Evolutionary conservation across 2,888 invertebrate species (phyloP), one percentile per base, ranked within the genome.

Genomic region (Aethes cnicana): DNA sequence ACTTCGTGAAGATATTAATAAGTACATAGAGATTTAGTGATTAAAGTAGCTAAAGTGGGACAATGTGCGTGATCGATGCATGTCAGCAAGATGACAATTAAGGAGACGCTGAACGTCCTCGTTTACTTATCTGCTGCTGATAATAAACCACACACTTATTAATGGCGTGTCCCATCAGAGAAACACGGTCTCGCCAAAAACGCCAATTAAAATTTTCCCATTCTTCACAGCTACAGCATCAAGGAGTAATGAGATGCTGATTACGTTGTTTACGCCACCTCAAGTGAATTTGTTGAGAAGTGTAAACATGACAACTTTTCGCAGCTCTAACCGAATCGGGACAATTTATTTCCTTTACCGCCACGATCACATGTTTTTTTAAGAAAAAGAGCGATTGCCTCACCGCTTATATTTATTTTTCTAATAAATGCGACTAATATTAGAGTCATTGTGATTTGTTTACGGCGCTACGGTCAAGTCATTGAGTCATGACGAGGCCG

Each of bases 231-330:
- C 39, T 28, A 14, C 17, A 28, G 17, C 39, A 16, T 16, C 39
- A 25, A 37, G 21, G 36, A 43, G 43, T 36, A 50, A 43, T 36
- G 17, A 28, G 21, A 35, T 23, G 21, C 28, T 43, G 42, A n/a
- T 49, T 28, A 30, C 43, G 16, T 28, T 50, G 43, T 50, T 43
- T 50, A 50, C 42, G 35, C 28, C 21, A 23, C 37, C 36, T 37
- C 43, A 50, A 43, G 23, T 17, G 16, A 43, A 43, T 36, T 37
- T 49, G 30, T 50, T 21, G 43, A 36, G 23, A 50, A 44, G 23
- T 44, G 50, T 44, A 50, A 50, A 50, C 49, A 50, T 23, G 12
- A 37, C 37, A 50, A 50, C 36, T 36, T 49, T 49, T 21, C 21
- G 12, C 20, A 28, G 21, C 25, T 26, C 12, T 14, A 42, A 37